Conservation (phyloP, 2,888 invertebrate species). For the Synanthedon formicaeformis region DNA sequence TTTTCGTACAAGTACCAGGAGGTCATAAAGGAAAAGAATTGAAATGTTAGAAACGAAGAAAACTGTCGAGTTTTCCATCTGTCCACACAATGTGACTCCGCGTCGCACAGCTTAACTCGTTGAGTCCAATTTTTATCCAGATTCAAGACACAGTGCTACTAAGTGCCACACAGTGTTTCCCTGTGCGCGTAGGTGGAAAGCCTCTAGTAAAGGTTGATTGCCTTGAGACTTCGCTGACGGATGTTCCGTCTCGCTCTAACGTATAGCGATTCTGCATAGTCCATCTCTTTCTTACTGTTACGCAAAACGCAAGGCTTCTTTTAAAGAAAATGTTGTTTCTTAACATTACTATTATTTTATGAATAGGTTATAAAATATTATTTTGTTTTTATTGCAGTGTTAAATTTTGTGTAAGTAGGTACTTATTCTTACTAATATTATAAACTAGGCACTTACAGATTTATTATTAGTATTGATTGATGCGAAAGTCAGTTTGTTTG, state of each 20-base stretch:
- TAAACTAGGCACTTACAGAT: no score
- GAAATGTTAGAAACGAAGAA: slow-evolving; percentile 49
- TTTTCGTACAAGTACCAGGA: slow-evolving; percentile 36
- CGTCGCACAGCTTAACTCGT: slow-evolving; percentile 16
- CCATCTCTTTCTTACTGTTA: slow-evolving; percentile 35
- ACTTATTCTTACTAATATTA: no score
- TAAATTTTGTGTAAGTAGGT: no score
- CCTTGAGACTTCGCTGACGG: slow-evolving; percentile 48
- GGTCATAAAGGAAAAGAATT: slow-evolving; percentile 39
- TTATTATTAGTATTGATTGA: no score
- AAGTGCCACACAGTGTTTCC: slow-evolving; percentile 19
- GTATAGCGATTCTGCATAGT: slow-evolving; percentile 10
- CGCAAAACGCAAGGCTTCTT: slow-evolving; percentile 35
- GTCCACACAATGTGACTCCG: slow-evolving; percentile 10
- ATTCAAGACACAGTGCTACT: slow-evolving; percentile 8
- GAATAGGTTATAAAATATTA: background rate
- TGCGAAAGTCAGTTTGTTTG: no score
- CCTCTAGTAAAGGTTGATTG: slow-evolving; percentile 59
- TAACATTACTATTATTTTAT: background rate
- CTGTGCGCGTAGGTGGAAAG: slow-evolving; percentile 34
- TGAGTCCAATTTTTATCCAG: slow-evolving; percentile 13
- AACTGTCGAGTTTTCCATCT: slow-evolving; percentile 22
- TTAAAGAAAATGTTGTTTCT: slow-evolving; percentile 34
- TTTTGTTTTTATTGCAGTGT: background rate
- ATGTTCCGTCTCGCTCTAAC: slow-evolving; percentile 23